These are phyloP conservation scores for Osmerus eperlanus DNA, from an alignment of 2,113 vertebrate genomes.

Conservation along the genomic window DNA sequence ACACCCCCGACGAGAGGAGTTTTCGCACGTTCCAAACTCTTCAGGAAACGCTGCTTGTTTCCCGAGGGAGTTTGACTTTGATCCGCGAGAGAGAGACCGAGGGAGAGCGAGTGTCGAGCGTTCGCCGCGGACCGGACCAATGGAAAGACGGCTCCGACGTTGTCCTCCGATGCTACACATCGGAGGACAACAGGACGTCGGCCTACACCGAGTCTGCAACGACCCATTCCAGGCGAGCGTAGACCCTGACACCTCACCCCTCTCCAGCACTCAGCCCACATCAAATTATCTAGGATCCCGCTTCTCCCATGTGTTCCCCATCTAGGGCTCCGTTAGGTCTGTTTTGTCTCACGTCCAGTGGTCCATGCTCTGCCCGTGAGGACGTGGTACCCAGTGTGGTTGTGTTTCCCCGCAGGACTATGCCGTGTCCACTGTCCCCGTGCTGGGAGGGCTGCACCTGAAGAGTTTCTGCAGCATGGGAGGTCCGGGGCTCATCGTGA, in stretches of 20 bases:
- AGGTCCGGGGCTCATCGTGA: slow-evolving; percentile 90
- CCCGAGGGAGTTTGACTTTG: too few relatives aligned
- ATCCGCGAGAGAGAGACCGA: too few relatives aligned
- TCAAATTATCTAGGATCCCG: neutral
- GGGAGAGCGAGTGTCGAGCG: too few relatives aligned
- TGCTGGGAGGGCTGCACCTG: slow-evolving; percentile 82
- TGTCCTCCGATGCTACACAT: too few relatives aligned
- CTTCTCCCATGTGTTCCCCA: slow-evolving; percentile 26
- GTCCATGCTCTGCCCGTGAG: too few relatives aligned
- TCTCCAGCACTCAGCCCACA: slow-evolving; percentile 14
- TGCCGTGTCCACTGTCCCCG: slow-evolving; percentile 91
- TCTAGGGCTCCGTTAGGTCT: neutral
- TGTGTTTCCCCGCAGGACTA: slow-evolving; percentile 73
- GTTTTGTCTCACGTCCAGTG: too few relatives aligned
- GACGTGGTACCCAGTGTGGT: neutral
- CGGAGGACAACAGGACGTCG: too few relatives aligned
- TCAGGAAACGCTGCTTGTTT: too few relatives aligned
- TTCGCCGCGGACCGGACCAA: too few relatives aligned
- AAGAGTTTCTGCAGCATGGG: slow-evolving; percentile 99
- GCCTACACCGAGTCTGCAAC: slow-evolving; percentile 24
- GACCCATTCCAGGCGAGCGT: slow-evolving; percentile 3
- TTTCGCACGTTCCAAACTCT: too few relatives aligned
- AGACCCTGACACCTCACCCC: slow-evolving; percentile 35
- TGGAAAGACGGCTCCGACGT: too few relatives aligned
- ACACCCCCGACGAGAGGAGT: too few relatives aligned